Evolutionary conservation across 2,888 invertebrate genomes (phyloP).

Genomic region (Epinotia brunnichana): DNA sequence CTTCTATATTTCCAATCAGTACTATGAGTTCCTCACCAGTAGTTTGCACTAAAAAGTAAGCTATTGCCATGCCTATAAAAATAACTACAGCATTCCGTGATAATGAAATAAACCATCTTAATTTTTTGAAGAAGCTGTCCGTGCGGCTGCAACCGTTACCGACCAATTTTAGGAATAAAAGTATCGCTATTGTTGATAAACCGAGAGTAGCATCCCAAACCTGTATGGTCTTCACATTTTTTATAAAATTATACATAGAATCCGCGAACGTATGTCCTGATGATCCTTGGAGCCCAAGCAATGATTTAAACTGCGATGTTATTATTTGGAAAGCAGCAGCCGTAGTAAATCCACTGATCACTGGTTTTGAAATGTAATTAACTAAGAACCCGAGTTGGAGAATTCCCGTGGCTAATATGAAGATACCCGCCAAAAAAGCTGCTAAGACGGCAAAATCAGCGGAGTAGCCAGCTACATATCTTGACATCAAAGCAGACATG

Average conservation of each 20-base stretch:
- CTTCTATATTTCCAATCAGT: conserved; percentile 83
- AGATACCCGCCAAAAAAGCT: conserved; percentile 86
- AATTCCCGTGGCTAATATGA: conserved; percentile 86
- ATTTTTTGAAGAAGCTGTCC: conserved; percentile 62
- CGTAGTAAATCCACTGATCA: conserved; percentile 89
- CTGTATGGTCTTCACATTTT: conserved; percentile 77
- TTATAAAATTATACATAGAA: conserved; percentile 80
- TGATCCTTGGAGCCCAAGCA: conserved; percentile 83
- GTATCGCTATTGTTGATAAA: conserved; percentile 78
- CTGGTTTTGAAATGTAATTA: conserved; percentile 89
- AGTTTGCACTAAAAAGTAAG: conserved; percentile 55
- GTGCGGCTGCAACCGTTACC: conserved; percentile 69
- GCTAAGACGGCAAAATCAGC: conserved; percentile 85
- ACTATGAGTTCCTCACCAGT: conserved; percentile 75
- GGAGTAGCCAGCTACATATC: conserved; percentile 81
- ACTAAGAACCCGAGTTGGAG: conserved; percentile 88
- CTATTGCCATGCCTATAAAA: conserved; percentile 84
- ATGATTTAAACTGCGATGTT: conserved; percentile 86
- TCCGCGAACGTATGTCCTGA: conserved; percentile 83
- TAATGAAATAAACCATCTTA: conserved; percentile 82
- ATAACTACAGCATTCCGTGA: conserved; percentile 89
- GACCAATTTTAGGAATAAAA: conserved; percentile 83
- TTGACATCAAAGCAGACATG: conserved; percentile 89
- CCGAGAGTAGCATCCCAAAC: conserved; percentile 85
- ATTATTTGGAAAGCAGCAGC: conserved; percentile 90